Evolutionary conservation across 2,888 invertebrate genomes (phyloP), one percentile per base, ranked within the genome.

Genomic region (Apocheima hispidaria): DNA sequence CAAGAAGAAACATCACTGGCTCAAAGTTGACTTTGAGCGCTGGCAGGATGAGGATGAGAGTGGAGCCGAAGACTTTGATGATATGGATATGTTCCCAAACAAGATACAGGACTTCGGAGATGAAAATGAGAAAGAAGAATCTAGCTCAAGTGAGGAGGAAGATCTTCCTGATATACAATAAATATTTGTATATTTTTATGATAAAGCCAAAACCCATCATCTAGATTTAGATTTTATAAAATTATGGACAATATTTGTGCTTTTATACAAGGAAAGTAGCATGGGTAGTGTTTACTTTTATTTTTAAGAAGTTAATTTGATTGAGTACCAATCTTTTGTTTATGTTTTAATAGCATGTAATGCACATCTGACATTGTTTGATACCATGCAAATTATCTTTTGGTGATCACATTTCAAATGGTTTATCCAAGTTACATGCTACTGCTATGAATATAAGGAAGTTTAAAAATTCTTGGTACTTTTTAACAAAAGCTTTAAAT

Each of bases 41-140:
- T 99, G 99, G 99, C 96, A 96, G 86, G 99, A 99, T 92, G 99
- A 99, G 89, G 97, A 98, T 78, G 99, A 99, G 9, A 96, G 96
- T 73, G 98, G 97, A 40, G 97, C 96, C 5, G 97, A 96, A 72
- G 98, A 97, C 40, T 64, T 81, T 63, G 83, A 84, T 65, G 81
- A 83, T 26, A 81, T 81, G 79, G 87, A 89, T 57, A 87, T 89
- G 83, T 87, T 90, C 62, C 79, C 83, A 12, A 79, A 80, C 66
- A 86, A 87, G 77, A 73, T 87, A 66, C 81, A 82, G 23, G 79
- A 82, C 44, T 82, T 81, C 64, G 84, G 81, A 36, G 86, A 84
- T 66, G 86, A 83, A 48, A 84, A 91, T 71, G 91, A 87, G 20
- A 94, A 92, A 65, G 94, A 93, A 63, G 93, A 89, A 81, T 95